phyloP scores from a whole-genome alignment of 2,113 vertebrate genomes.

The Polypterus bichir region DNA sequence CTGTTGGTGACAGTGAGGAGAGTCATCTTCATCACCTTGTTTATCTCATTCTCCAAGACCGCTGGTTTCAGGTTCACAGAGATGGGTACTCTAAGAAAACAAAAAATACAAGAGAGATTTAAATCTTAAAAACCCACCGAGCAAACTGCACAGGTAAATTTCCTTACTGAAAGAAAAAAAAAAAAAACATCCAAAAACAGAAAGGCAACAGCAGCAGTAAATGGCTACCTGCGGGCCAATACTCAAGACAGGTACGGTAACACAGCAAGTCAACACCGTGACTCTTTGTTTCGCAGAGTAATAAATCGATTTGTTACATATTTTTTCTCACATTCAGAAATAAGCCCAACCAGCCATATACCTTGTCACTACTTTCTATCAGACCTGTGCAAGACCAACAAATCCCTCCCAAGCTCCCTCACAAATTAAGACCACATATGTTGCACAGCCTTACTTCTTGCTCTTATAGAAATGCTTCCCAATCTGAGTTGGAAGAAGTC shows the following conservation, averaged over 20 bases:
- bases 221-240: background rate
- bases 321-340: background rate
- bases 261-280: background rate
- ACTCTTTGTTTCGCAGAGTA: background rate
- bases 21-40: conserved; percentile 60
- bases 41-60: conserved; percentile 52
- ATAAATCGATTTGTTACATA: background rate
- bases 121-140: background rate
- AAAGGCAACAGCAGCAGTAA: background rate
- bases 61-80: conserved; percentile 60
- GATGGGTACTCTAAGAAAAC: conserved; percentile 48
- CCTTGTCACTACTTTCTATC: background rate
- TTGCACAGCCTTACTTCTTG: conserved; percentile 56
- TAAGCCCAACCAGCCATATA: background rate
- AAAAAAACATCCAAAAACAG: background rate
- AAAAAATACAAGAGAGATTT: background rate
- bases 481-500: conserved; percentile 64
- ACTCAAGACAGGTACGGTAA: background rate
- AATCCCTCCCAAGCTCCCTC: background rate
- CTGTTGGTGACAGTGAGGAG: conserved; percentile 55
- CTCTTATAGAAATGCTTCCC: conserved; percentile 73
- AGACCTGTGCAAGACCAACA: no score
- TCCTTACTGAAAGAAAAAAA: background rate
- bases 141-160: no score
- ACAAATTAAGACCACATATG: background rate